Percentiles rank a stretch among this genome's conserved stretches.
phyloP scores from a whole-genome alignment of 2,113 vertebrate species.

The Poicephalus meyeri region DNA sequence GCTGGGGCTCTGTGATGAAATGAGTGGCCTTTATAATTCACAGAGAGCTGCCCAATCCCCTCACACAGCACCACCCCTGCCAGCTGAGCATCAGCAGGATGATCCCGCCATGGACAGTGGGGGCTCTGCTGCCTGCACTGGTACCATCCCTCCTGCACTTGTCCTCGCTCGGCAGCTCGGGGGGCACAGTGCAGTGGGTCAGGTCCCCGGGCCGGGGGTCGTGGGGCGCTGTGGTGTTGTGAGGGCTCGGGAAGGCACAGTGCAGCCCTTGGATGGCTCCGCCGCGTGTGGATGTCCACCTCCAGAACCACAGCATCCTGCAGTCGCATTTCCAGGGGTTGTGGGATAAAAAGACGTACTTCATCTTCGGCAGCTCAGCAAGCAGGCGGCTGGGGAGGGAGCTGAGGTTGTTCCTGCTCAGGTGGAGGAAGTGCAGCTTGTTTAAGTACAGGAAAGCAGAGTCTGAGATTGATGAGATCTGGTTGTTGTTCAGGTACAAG shows the following conservation, averaged over 20 bases:
- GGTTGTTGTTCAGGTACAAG: conserved; percentile 71
- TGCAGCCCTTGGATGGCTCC: conserved; percentile 1
- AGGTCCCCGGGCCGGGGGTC: accelerated
- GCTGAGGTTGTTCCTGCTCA: conserved; percentile 67
- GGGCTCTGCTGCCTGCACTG: background rate
- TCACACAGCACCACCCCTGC: accelerated
- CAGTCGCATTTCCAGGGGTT: conserved; percentile 68
- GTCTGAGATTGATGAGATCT: background rate
- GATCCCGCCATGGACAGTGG: background rate
- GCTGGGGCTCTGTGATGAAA: background rate
- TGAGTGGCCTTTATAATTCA: background rate
- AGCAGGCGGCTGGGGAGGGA: conserved; percentile 31
- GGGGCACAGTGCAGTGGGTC: background rate
- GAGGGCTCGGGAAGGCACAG: background rate
- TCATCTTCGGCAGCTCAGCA: background rate
- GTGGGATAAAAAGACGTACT: conserved; percentile 32
- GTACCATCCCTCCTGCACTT: background rate
- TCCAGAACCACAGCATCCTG: conserved; percentile 36
- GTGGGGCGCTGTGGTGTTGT: accelerated
- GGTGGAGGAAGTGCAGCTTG: conserved; percentile 63
- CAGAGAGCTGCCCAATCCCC: background rate
- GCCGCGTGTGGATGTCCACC: accelerated
- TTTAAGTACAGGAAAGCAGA: conserved; percentile 35
- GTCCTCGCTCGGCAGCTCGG: background rate
- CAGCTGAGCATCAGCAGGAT: background rate